A percentile compares a stretch with the other conserved stretches of the same genome.
phyloP scores from a whole-genome alignment of 2,888 invertebrate species.

The Dynastes maya region DNA sequence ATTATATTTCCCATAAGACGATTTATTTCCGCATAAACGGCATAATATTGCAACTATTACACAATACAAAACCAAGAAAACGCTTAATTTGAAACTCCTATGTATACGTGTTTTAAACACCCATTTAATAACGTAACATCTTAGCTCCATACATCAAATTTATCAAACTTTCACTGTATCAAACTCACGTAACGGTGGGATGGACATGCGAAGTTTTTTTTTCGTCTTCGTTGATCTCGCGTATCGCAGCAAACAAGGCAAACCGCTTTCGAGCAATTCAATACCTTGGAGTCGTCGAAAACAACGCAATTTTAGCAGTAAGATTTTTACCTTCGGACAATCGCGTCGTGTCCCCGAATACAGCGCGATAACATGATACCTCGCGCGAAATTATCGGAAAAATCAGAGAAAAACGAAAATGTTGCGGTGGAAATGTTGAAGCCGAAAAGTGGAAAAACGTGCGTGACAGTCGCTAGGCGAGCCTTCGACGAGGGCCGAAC shows the following conservation, averaged over 20 bases:
- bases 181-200: conserved; percentile 21
- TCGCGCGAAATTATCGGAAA: conserved; percentile 25
- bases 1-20: too few species aligned
- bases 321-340: not conserved
- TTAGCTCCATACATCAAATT: not conserved
- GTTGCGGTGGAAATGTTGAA: conserved; percentile 37
- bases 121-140: not conserved
- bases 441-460: conserved; percentile 12
- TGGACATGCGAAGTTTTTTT: conserved; percentile 15
- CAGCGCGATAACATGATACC: conserved; percentile 17
- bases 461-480: conserved; percentile 74
- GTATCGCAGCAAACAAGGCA: conserved; percentile 22
- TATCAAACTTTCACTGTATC: conserved; percentile 35
- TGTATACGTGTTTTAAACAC: too few species aligned
- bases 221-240: conserved; percentile 6
- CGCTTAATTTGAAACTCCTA: too few species aligned
- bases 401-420: conserved; percentile 19
- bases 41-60: too few species aligned
- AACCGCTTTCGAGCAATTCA: conserved; percentile 28
- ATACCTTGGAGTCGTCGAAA: conserved; percentile 8
- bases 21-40: too few species aligned
- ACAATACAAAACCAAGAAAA: too few species aligned
- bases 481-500: conserved; percentile 89
- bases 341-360: not conserved
- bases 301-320: conserved; percentile 37